phyloP scores from a whole-genome alignment of 2,888 invertebrate species.

The Habrosyne pyritoides region DNA sequence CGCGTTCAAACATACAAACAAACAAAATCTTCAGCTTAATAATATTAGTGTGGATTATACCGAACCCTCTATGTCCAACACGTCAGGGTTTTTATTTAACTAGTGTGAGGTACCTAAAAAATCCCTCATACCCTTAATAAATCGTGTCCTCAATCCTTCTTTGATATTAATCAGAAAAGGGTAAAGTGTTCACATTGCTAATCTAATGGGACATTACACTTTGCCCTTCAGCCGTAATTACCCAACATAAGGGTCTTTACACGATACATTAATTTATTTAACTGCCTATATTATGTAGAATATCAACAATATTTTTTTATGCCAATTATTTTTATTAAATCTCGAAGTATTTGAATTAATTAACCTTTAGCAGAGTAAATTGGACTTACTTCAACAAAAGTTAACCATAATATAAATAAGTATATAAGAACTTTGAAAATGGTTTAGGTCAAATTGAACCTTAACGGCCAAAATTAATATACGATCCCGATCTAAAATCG shows the following conservation, averaged over 20 bases:
- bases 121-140: not conserved
- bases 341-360: not conserved
- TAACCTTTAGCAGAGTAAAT: not conserved
- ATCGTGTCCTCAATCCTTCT: not conserved
- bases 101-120: not conserved
- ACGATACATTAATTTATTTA: slow-evolving; percentile 1
- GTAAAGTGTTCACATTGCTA: slow-evolving; percentile 1
- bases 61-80: too few species aligned
- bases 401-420: too few species aligned
- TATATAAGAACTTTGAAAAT: too few species aligned
- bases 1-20: too few species aligned
- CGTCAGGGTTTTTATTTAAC: too few species aligned
- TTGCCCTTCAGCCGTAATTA: not conserved
- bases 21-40: too few species aligned
- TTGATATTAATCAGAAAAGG: slow-evolving; percentile 1
- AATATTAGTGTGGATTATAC: too few species aligned
- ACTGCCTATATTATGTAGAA: not conserved
- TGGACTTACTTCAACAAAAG: not conserved
- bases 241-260: not conserved
- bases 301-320: not conserved
- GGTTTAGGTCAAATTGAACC: too few species aligned
- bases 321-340: not conserved
- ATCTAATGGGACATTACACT: slow-evolving; percentile 2
- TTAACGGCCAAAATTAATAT: too few species aligned
- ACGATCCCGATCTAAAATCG: too few species aligned